Conservation (phyloP, 2,113 vertebrate species). For the Amphiprion ocellaris region DNA sequence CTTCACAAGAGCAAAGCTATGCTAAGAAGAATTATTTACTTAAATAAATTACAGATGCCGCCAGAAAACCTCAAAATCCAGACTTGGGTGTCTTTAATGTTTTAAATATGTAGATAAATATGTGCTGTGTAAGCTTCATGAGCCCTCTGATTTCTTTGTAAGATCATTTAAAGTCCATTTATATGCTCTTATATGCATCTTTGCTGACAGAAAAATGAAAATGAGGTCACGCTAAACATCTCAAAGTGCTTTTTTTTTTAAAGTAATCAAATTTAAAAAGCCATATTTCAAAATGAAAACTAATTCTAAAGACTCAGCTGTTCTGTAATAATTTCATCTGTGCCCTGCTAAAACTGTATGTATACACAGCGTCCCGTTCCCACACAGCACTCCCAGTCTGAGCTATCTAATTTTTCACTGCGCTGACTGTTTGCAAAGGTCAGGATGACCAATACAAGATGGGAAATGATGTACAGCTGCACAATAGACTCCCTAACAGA, state of each 20-base stretch:
- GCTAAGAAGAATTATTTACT: conserved; percentile 44
- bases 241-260: conserved; percentile 38
- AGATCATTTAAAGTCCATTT: conserved; percentile 55
- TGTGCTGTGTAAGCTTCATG: conserved; percentile 25
- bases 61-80: conserved; percentile 47
- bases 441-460: conserved; percentile 60
- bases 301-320: conserved; percentile 41
- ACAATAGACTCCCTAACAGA: conserved; percentile 49
- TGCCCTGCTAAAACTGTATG: conserved; percentile 12
- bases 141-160: neutral
- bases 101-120: conserved; percentile 54
- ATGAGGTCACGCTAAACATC: conserved; percentile 41
- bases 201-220: conserved; percentile 14
- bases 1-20: conserved; percentile 21
- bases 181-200: conserved; percentile 28
- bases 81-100: conserved; percentile 32
- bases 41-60: conserved; percentile 53
- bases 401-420: conserved; percentile 43
- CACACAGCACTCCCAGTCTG: conserved; percentile 31
- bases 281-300: conserved; percentile 48
- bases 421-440: conserved; percentile 59
- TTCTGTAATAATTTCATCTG: conserved; percentile 41
- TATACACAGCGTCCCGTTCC: conserved; percentile 50
- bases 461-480: conserved; percentile 59
- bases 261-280: conserved; percentile 53